Evolutionary conservation across 2,113 vertebrate genomes (phyloP), one percentile per base, ranked within the genome.

Genomic region (Atractosteus spatula): DNA sequence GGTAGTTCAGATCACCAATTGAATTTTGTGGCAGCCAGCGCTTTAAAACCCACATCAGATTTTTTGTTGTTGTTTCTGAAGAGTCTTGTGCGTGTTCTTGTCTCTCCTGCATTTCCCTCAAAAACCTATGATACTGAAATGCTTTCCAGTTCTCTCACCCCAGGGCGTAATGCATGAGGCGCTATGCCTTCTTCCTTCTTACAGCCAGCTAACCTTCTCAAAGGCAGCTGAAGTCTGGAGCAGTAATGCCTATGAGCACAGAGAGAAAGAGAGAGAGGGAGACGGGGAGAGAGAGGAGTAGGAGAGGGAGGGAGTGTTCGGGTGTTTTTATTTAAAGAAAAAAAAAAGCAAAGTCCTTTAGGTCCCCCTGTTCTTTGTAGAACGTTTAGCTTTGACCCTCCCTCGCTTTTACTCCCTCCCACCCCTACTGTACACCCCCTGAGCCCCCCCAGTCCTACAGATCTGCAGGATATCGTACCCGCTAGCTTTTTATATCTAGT

Each of bases 301-400:
- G 71, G 75, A 62, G 76, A 80, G 78, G 82, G 84, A 81, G 82
- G 74, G 78, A 84, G 82, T 81, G 71, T 80, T 62, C 17, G 55
- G 62, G 81, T 82, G 77, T 85, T 84, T 51, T 83, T 80, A 81
- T 85, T 85, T 76, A 81, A 73, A 83, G 62, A 57, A 62, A 83
- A 86, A 86, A 62, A 75, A 66, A 65, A 87, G 85, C 70, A 55
- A 69, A 74, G 80, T 91, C 87, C 89, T 92, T 91, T 89, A 80
- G 87, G 91, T 91, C 92, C 84, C 90, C 89, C 87, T 92, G 92
- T 93, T 93, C 91, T 95, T 94, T 93, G 94, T 93, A 93, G 93
- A 93, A 94, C 95, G 89, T 91, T 92, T 94, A 94, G 93, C 94
- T 95, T 92, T 95, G 96, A 95, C 96, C 96, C 95, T 95, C 95